phyloP scores from a whole-genome alignment of 2,888 invertebrate genomes.

The Miltochrista miniata region DNA sequence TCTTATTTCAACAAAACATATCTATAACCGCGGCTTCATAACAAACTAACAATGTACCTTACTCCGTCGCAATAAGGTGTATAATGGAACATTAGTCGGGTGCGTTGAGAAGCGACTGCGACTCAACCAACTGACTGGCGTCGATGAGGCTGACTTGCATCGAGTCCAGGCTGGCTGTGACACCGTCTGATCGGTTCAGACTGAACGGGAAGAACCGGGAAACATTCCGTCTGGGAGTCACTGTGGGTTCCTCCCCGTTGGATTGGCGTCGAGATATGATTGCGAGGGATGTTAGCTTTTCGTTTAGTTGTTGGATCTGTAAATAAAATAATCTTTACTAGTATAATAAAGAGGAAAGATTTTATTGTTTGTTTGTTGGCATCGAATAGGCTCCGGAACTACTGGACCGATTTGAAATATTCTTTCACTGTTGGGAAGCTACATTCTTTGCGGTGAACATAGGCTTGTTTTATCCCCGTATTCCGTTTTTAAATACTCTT shows the following conservation, averaged over 20 bases:
- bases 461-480: too few species aligned
- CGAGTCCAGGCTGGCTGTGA: constrained; percentile 49
- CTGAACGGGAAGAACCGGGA: constrained; percentile 77
- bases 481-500: too few species aligned
- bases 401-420: too few species aligned
- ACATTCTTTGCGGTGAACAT: too few species aligned
- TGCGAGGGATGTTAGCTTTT: constrained; percentile 62
- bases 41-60: neutral
- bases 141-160: constrained; percentile 85
- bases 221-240: constrained; percentile 37
- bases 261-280: constrained; percentile 57
- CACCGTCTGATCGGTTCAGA: constrained; percentile 38
- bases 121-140: constrained; percentile 85
- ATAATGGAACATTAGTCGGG: constrained; percentile 80
- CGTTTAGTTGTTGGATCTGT: constrained; percentile 69
- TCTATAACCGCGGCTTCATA: neutral
- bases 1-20: constrained; percentile 2
- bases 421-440: too few species aligned
- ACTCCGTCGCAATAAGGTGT: constrained; percentile 15
- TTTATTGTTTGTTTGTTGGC: too few species aligned
- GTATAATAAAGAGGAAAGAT: too few species aligned
- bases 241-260: constrained; percentile 38
- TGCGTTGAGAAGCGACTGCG: constrained; percentile 87
- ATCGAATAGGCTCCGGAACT: too few species aligned
- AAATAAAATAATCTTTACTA: too few species aligned